These are phyloP conservation scores for Trichechus manatus DNA, from an alignment of 2,113 vertebrate species.

Conservation along the genomic window DNA sequence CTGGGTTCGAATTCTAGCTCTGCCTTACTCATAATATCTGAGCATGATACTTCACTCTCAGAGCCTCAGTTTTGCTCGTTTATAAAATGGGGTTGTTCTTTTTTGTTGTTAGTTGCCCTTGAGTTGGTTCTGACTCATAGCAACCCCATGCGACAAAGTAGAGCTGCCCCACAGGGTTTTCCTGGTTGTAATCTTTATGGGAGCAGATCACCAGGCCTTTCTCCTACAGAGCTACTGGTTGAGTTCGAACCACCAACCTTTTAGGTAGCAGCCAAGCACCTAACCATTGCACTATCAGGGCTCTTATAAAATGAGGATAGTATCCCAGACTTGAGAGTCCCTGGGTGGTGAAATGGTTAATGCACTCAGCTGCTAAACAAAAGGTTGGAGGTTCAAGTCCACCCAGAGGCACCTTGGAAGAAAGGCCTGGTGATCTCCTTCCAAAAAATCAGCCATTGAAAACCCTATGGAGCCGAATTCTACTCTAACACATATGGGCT, in stretches of 20 bases:
- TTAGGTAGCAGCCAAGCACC: background rate
- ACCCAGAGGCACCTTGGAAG: background rate
- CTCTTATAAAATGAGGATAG: background rate
- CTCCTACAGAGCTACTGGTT: background rate
- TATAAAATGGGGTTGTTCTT: background rate
- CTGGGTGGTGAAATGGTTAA: background rate
- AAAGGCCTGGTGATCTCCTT: background rate
- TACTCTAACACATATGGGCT: background rate
- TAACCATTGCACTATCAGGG: background rate
- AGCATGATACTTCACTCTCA: background rate
- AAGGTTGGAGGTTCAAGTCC: background rate
- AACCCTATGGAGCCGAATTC: background rate
- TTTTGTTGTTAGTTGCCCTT: background rate
- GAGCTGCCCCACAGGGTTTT: background rate
- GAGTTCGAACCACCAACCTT: no score
- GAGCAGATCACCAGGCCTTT: background rate
- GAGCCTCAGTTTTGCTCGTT: background rate
- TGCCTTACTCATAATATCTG: background rate
- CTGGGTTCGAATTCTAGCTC: background rate
- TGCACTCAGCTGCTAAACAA: background rate
- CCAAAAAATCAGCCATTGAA: background rate
- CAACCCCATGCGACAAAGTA: background rate
- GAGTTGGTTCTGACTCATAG: background rate
- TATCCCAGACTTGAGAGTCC: background rate
- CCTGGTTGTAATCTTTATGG: background rate